A percentile compares a stretch with the other conserved stretches of the same genome.
These are phyloP conservation scores for Pangasianodon hypophthalmus DNA, from an alignment of 2,113 vertebrate species.

Conservation along the genomic window DNA sequence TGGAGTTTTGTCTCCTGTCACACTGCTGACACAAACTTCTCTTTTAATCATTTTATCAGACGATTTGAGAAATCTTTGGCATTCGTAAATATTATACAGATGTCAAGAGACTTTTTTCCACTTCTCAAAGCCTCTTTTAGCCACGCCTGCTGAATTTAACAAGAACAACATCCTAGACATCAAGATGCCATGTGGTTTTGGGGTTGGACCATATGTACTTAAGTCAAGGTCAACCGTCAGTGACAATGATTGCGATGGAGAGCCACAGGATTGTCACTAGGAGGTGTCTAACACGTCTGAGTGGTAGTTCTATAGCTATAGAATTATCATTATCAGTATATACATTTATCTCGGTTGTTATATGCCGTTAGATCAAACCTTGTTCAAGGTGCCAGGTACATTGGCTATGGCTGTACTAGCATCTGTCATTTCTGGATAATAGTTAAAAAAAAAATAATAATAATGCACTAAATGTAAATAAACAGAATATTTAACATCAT, in stretches of 20 bases:
- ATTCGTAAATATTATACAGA: neutral
- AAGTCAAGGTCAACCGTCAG: neutral
- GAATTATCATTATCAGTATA: neutral
- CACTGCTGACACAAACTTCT: no score
- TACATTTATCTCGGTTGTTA: neutral
- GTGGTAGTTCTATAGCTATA: neutral
- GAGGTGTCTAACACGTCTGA: neutral
- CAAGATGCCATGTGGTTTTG: neutral
- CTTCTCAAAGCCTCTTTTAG: neutral
- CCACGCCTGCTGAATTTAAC: neutral
- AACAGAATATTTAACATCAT: neutral
- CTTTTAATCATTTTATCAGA: neutral
- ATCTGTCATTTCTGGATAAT: neutral
- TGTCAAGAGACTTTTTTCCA: neutral
- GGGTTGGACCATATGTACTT: neutral
- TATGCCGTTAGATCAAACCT: neutral
- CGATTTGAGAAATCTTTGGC: neutral
- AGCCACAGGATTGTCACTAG: neutral
- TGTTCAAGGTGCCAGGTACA: neutral
- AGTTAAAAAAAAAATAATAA: neutral
- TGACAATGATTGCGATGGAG: neutral
- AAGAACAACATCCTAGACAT: neutral
- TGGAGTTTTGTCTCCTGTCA: neutral
- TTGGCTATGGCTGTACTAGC: neutral
- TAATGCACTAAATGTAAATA: neutral